These are phyloP conservation scores for Butorides virescens DNA, from an alignment of 2,113 vertebrate species.

Conservation along the genomic window DNA sequence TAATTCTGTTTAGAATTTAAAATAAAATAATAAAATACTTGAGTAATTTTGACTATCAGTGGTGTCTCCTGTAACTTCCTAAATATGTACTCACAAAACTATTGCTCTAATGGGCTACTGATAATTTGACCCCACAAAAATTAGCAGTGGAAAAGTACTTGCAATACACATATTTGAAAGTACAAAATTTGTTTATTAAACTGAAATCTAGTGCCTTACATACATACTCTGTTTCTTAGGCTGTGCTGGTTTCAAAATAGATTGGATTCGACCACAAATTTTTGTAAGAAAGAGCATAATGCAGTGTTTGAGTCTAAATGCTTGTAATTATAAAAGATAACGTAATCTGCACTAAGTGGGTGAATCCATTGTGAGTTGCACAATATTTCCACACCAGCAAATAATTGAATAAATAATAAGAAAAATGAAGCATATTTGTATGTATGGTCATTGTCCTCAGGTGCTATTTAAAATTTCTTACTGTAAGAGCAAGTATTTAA, in stretches of 20 bases:
- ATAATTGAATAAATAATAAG: neutral
- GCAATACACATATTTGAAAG: neutral
- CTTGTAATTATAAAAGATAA: neutral
- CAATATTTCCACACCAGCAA: neutral
- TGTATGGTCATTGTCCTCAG: neutral
- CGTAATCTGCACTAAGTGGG: neutral
- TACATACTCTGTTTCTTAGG: neutral
- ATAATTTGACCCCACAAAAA: neutral
- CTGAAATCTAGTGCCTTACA: neutral
- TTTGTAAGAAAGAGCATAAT: neutral
- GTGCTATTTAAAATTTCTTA: neutral
- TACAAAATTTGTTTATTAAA: neutral
- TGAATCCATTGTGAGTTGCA: neutral
- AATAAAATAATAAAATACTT: neutral
- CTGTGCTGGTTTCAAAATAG: neutral
- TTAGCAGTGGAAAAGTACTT: neutral
- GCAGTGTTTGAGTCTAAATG: neutral
- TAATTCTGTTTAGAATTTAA: neutral
- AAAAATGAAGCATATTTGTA: neutral
- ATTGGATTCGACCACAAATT: neutral
- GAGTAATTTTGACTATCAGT: neutral
- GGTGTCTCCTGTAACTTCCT: neutral
- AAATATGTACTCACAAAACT: neutral
- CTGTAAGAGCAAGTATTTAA: neutral
- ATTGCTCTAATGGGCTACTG: neutral